phyloP scores from a whole-genome alignment of 2,113 vertebrate genomes.

The Elachura formosa region DNA sequence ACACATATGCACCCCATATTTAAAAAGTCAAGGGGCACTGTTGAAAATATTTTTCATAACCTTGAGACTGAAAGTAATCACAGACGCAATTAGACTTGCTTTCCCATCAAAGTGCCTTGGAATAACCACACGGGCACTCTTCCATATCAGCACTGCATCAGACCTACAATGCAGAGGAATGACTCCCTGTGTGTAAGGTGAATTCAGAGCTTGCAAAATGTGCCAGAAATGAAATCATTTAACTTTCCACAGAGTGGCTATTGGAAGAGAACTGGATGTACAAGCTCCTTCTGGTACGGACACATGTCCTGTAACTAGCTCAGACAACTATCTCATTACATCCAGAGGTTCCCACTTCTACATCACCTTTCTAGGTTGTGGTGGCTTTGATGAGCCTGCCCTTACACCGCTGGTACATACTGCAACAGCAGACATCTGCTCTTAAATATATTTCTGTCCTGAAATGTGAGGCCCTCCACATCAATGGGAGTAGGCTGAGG shows the following conservation, averaged over 20 bases:
- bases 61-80: slow-evolving; percentile 38
- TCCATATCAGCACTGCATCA: slow-evolving; percentile 58
- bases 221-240: slow-evolving; percentile 39
- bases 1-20: slow-evolving; percentile 63
- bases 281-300: slow-evolving; percentile 28
- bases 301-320: background rate
- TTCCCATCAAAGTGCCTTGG: slow-evolving; percentile 46
- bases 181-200: slow-evolving; percentile 33
- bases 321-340: background rate
- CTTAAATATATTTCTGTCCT: background rate
- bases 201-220: background rate
- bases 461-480: background rate
- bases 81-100: slow-evolving; percentile 21
- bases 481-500: background rate
- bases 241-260: background rate
- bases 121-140: slow-evolving; percentile 18
- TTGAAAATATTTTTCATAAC: slow-evolving; percentile 55
- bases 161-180: slow-evolving; percentile 61
- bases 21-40: slow-evolving; percentile 58
- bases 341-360: background rate
- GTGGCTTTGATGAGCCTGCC: background rate
- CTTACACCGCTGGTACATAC: background rate
- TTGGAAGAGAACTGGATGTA: slow-evolving; percentile 33
- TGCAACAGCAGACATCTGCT: background rate
- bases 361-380: background rate